Conservation (phyloP, 2,797 vertebrate species). For the Cirrhinus molitorella region DNA sequence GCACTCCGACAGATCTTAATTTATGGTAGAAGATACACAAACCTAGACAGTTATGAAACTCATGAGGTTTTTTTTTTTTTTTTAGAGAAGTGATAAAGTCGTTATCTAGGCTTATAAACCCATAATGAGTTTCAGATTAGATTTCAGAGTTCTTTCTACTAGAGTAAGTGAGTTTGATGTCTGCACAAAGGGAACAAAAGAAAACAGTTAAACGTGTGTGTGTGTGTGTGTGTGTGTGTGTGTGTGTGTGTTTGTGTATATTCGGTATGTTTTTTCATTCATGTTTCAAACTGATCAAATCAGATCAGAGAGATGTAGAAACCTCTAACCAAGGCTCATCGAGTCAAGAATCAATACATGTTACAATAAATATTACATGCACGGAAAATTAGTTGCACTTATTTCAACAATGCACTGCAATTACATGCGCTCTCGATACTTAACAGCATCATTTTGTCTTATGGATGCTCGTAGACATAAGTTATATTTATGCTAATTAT, state of each 20-base stretch:
- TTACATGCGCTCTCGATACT: neutral
- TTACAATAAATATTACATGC: neutral
- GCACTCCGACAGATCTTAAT: neutral
- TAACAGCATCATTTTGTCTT: neutral
- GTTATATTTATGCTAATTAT: conserved; percentile 46
- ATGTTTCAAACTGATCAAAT: neutral
- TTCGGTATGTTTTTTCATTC: neutral
- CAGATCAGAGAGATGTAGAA: neutral
- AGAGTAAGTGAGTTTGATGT: neutral
- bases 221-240: too few species aligned
- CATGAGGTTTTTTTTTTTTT: too few species aligned
- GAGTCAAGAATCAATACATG: conserved; percentile 33
- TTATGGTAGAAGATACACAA: conserved; percentile 11
- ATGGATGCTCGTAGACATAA: neutral
- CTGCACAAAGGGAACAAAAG: neutral
- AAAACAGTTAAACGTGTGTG: neutral
- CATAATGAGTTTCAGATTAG: conserved; percentile 3
- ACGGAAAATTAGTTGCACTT: conserved; percentile 15
- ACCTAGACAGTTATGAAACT: conserved; percentile 4
- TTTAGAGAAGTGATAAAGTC: neutral
- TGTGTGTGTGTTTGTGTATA: neutral
- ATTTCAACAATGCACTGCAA: neutral
- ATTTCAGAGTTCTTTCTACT: conserved; percentile 8
- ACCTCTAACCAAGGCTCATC: neutral
- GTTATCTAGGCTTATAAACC: neutral